Conservation (phyloP, 2,113 vertebrate species). For the Eudyptes chrysolophus region DNA sequence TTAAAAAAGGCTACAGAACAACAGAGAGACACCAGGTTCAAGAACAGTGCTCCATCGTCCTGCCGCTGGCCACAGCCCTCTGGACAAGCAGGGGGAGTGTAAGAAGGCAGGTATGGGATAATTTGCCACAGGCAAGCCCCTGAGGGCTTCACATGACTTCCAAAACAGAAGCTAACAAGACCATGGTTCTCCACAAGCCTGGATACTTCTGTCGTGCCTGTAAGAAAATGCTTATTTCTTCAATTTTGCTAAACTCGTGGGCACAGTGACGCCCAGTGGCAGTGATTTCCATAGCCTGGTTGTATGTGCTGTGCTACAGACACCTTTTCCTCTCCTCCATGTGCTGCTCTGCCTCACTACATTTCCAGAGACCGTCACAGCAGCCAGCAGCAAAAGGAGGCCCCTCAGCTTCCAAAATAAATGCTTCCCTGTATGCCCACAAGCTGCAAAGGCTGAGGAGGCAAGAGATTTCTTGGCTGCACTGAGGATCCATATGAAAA, state of each 20-base stretch:
- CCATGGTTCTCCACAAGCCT: background rate
- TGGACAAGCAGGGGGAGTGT: accelerated
- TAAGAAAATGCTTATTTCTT: background rate
- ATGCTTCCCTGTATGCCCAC: background rate
- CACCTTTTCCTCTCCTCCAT: background rate
- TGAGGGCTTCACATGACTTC: background rate
- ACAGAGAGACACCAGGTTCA: background rate
- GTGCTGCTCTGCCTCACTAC: background rate
- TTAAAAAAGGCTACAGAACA: background rate
- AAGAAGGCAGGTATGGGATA: background rate
- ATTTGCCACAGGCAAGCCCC: background rate
- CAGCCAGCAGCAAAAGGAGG: background rate
- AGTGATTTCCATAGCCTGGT: background rate
- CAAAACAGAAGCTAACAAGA: background rate
- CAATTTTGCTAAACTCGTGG: background rate
- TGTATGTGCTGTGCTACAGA: background rate
- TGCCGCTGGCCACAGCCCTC: background rate
- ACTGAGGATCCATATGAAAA: background rate
- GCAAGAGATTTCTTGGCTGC: background rate
- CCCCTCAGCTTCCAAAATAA: background rate
- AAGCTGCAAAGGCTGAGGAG: background rate
- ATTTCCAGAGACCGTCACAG: background rate
- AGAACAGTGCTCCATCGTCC: background rate
- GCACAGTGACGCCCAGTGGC: slow-evolving; percentile 28
- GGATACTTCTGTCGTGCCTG: background rate